These are phyloP conservation scores for Heliconius sara DNA, from an alignment of 2,888 invertebrate genomes.

Conservation along the genomic window DNA sequence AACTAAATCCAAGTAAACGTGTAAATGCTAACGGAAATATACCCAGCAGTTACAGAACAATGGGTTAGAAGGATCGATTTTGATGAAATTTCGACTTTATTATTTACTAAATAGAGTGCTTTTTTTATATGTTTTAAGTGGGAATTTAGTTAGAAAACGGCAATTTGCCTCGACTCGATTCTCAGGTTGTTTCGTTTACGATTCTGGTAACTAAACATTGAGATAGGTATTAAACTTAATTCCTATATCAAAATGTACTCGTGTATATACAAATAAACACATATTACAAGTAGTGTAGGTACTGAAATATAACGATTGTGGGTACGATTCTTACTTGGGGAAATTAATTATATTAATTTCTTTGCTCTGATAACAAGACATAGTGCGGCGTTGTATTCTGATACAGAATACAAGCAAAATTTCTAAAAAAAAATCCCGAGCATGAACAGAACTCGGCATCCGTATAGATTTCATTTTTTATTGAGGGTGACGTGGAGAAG, in stretches of 20 bases:
- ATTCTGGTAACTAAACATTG: conserved; percentile 46
- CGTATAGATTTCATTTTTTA: no score
- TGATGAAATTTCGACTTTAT: conserved; percentile 18
- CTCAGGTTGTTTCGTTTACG: conserved; percentile 47
- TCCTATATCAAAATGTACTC: background rate
- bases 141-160: conserved; percentile 41
- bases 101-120: background rate
- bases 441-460: no score
- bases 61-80: conserved; percentile 15
- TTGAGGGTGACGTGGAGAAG: no score
- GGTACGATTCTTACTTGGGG: no score
- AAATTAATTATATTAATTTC: no score
- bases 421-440: no score
- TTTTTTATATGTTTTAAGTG: background rate
- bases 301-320: no score
- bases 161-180: conserved; percentile 47
- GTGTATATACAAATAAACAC: no score
- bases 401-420: no score
- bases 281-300: no score
- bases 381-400: no score
- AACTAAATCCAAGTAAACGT: conserved; percentile 32
- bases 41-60: conserved; percentile 40
- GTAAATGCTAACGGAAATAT: conserved; percentile 33
- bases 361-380: no score
- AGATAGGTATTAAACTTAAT: conserved; percentile 39